Conservation (phyloP, 2,888 invertebrate species). For the Melikaiella ostensackeni region DNA sequence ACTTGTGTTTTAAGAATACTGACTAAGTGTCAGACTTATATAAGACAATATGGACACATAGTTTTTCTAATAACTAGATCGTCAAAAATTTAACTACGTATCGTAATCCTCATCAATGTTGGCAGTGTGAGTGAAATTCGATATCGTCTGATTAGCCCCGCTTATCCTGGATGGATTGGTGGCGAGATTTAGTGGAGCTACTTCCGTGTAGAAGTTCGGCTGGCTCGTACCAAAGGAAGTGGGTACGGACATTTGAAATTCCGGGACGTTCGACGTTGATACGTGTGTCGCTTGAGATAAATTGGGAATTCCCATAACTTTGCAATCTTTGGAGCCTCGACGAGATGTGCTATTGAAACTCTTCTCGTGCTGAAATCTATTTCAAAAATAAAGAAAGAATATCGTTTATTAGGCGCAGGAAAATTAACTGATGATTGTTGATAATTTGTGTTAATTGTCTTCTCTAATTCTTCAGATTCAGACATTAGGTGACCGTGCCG, state of each 20-base stretch:
- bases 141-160: constrained; percentile 64
- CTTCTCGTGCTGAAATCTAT: constrained; percentile 13
- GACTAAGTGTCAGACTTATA: constrained; percentile 49
- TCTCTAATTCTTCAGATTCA: no score
- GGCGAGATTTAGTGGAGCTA: constrained; percentile 68
- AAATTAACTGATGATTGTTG: no score
- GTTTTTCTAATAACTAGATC: constrained; percentile 24
- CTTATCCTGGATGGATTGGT: constrained; percentile 58
- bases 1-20: constrained; percentile 37
- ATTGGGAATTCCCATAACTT: constrained; percentile 49
- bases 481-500: no score
- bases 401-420: no score
- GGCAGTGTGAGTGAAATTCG: constrained; percentile 70
- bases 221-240: constrained; percentile 70
- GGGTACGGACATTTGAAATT: constrained; percentile 72
- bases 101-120: constrained; percentile 75
- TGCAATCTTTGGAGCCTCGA: constrained; percentile 50
- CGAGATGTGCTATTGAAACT: neutral
- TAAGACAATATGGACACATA: constrained; percentile 28
- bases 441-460: no score
- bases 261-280: constrained; percentile 59
- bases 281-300: constrained; percentile 36
- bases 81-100: constrained; percentile 64
- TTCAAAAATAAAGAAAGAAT: neutral
- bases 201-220: constrained; percentile 75